Conservation (phyloP, 2,888 invertebrate genomes). For the Phyto melanocephala region DNA sequence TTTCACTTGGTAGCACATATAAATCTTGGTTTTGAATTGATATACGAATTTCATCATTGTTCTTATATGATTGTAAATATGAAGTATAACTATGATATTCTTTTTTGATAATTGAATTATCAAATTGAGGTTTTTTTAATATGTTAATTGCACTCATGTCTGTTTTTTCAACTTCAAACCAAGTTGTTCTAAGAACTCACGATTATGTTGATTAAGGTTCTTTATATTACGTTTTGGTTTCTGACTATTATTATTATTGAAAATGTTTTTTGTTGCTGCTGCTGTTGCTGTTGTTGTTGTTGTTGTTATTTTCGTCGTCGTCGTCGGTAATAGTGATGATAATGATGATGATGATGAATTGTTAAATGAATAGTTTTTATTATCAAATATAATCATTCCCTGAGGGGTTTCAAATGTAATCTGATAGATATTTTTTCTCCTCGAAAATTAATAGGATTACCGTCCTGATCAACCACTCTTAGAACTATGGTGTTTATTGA, state of each 20-base stretch:
- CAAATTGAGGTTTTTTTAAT: slow-evolving; percentile 49
- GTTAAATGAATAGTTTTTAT: slow-evolving; percentile 21
- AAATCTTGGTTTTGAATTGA: slow-evolving; percentile 65
- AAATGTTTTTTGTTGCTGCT: no score
- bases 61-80: no score
- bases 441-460: slow-evolving; percentile 67
- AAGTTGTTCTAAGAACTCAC: slow-evolving; percentile 33
- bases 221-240: not conserved
- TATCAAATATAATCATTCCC: slow-evolving; percentile 59
- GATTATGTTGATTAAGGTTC: slow-evolving; percentile 40
- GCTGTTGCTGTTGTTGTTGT: no score
- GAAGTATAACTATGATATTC: slow-evolving; percentile 70
- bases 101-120: slow-evolving; percentile 66
- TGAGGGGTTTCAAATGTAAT: slow-evolving; percentile 69
- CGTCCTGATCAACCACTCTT: slow-evolving; percentile 54
- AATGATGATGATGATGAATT: not conserved
- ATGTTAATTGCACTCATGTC: slow-evolving; percentile 63
- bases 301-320: no score
- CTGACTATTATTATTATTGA: no score
- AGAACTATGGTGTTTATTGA: slow-evolving; percentile 69
- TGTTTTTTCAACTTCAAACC: slow-evolving; percentile 8
- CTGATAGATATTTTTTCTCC: slow-evolving; percentile 56
- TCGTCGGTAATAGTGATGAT: not conserved
- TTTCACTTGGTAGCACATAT: slow-evolving; percentile 71
- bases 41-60: slow-evolving; percentile 56